Evolutionary conservation across 2,797 vertebrate genomes (phyloP), one percentile per base, ranked within the genome.

Genomic region (Gymnoscopelus microlampas): DNA sequence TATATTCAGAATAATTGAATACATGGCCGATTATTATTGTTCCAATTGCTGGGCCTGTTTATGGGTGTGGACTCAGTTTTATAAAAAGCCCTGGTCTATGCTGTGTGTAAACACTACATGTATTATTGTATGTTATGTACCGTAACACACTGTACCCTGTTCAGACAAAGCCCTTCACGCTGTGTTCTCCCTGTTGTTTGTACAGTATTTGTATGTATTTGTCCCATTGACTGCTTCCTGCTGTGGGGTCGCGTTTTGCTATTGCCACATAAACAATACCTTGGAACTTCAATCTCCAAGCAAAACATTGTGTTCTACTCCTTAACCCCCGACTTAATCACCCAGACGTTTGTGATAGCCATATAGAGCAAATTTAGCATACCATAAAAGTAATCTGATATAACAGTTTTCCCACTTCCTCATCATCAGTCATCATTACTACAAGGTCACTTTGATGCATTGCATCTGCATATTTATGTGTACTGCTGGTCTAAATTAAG

Each of bases 131-230:
- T 35, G 35, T 35, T 8, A 29, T 1, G 26, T 29, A 14, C 55
- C n/a, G 26, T 35, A 57, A 29, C 55, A 7, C 35, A n/a, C 5
- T 13, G 10, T 29, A 5, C 12, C 64, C 78, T 83, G 74, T 87
- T 87, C 80, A 75, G 74, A 77, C 63, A 15, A 19, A 69, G 59
- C 57, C 58, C 7, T 59, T 51, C 49, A 55, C 39, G 49, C 3
- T 57, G 56, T 77, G 26, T 77, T 53, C 53, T 81, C 23, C 15
- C 61, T 80, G 66, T 78, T 81, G 63, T 66, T 23, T 79, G 8
- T 75, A n/a, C n/a, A n/a, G n/a, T n/a, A 47, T 24, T 24, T 71
- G 62, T 66, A 32, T 79, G 9, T 74, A 44, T 24, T 23, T 71
- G 49, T 74, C 56, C 35, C 59, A 56, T 26, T 76, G 50, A 63